phyloP scores from a whole-genome alignment of 2,113 vertebrate genomes.

The Uria lomvia region DNA sequence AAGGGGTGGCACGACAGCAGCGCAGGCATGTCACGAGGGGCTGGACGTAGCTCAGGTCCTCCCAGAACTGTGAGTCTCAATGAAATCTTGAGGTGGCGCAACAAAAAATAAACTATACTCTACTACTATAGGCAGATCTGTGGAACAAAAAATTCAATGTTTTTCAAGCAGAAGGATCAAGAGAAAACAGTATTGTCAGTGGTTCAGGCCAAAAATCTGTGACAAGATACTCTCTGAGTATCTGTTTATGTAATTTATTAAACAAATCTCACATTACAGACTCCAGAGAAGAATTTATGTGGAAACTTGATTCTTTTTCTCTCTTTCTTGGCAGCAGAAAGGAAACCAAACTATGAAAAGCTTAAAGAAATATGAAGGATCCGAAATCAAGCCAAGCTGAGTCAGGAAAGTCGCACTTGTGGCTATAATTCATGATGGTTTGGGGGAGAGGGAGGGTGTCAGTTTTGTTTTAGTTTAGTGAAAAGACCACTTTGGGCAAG shows the following conservation, averaged over 20 bases:
- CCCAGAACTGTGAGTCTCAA: background rate
- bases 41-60: background rate
- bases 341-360: background rate
- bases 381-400: background rate
- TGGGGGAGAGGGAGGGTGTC: accelerated
- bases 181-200: background rate
- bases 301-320: background rate
- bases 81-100: background rate
- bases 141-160: background rate
- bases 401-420: background rate
- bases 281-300: background rate
- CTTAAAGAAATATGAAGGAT: background rate
- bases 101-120: background rate
- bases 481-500: background rate
- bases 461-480: background rate
- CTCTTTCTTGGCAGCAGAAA: background rate
- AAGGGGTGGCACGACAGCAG: background rate
- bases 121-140: background rate
- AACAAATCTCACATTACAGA: background rate
- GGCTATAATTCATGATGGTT: background rate
- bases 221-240: background rate
- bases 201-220: background rate
- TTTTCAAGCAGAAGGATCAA: background rate
- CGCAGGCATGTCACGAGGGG: accelerated
- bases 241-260: background rate